Evolutionary conservation across 1,140 invertebrate species (phyloP).

Genomic region (Eriocheir sinensis): DNA sequence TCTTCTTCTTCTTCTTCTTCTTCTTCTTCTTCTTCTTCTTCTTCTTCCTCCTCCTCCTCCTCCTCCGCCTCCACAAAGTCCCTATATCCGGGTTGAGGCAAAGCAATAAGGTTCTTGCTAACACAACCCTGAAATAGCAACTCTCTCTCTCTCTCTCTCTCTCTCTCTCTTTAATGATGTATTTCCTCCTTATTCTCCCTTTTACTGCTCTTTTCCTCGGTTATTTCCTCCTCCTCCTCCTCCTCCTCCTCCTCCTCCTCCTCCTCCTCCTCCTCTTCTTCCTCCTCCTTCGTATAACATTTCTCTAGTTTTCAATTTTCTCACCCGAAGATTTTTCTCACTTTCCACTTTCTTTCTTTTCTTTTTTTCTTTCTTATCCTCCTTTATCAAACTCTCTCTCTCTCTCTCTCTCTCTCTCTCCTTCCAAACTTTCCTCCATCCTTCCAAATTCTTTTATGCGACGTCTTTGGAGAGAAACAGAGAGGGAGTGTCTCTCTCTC

Average conservation of each 20-base stretch:
- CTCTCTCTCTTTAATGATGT: neutral
- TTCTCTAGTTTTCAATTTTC: neutral
- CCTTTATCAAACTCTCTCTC: neutral
- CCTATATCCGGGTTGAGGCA: too few species aligned
- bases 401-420: neutral
- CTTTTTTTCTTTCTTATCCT: neutral
- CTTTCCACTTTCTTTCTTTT: neutral
- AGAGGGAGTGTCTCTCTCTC: neutral
- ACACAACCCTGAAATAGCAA: neutral
- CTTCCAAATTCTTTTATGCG: neutral
- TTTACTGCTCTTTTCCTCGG: neutral
- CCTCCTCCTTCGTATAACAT: too few species aligned
- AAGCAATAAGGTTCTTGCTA: too few species aligned
- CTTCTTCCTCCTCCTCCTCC: neutral
- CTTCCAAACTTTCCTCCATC: neutral
- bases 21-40: neutral
- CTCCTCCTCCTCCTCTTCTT: constrained; percentile 20
- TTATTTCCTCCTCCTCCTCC: neutral
- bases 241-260: neutral
- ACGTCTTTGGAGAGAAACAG: neutral
- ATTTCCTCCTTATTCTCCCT: neutral
- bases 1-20: neutral
- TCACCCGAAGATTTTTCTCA: neutral
- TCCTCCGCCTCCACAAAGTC: neutral
- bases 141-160: neutral